Conservation (phyloP, 2,888 invertebrate genomes). For the Eristalis intricaria region DNA sequence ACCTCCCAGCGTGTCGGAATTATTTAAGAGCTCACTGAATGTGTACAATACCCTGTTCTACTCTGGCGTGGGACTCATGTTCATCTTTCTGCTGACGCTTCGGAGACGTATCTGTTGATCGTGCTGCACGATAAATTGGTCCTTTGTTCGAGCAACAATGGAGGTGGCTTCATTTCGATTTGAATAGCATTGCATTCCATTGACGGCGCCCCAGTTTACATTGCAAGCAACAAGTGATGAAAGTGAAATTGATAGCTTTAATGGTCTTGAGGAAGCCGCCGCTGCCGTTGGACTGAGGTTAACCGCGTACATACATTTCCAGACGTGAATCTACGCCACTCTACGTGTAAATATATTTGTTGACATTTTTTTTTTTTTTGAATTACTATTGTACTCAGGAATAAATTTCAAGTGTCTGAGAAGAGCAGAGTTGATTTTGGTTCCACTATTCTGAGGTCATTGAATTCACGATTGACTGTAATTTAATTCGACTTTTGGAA, state of each 20-base stretch:
- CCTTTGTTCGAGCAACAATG: constrained; percentile 37
- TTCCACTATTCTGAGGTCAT: not conserved
- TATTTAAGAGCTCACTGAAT: constrained; percentile 77
- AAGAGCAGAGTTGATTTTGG: not conserved
- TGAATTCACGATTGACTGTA: not conserved
- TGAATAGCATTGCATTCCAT: not conserved
- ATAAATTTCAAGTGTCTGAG: not conserved
- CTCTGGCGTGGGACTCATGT: constrained; percentile 3
- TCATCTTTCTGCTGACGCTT: constrained; percentile 14
- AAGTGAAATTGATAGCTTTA: not conserved
- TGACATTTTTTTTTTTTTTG: not conserved
- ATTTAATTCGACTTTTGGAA: not conserved
- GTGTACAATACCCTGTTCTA: constrained; percentile 78
- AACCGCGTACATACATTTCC: not conserved
- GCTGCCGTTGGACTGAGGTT: not conserved
- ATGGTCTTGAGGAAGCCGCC: not conserved
- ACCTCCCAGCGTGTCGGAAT: constrained; percentile 51
- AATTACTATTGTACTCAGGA: not conserved
- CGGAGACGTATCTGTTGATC: constrained; percentile 10
- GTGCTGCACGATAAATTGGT: not conserved
- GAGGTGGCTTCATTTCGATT: constrained; percentile 20
- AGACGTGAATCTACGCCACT: not conserved
- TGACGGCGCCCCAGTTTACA: constrained; percentile 23
- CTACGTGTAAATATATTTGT: not conserved
- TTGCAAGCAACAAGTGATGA: not conserved